Conservation (phyloP, 2,797 vertebrate species). For the Zalophus californianus region DNA sequence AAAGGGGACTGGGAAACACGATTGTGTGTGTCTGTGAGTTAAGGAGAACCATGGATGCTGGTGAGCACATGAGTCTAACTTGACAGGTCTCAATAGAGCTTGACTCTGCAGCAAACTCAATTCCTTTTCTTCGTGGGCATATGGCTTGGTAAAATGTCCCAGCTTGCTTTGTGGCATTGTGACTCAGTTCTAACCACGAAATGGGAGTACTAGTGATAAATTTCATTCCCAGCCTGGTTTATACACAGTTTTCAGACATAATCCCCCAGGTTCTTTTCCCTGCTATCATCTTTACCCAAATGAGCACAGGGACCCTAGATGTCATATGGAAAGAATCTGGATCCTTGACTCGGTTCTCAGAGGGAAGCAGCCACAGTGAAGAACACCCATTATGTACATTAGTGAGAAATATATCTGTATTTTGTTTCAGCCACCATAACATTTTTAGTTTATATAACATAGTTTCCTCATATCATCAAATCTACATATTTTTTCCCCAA, state of each 20-base stretch:
- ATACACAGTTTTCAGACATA: not conserved
- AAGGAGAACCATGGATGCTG: not conserved
- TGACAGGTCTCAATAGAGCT: not conserved
- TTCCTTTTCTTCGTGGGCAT: not conserved
- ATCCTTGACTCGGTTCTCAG: not conserved
- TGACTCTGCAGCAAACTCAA: not conserved
- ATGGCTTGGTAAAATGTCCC: not conserved
- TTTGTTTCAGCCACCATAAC: not conserved
- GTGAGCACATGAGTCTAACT: not conserved
- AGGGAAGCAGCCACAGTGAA: not conserved
- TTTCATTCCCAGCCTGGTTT: not conserved
- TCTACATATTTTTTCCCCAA: not conserved
- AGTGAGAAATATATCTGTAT: not conserved
- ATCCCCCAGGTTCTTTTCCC: not conserved
- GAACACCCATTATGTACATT: fast-evolving
- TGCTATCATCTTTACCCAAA: not conserved
- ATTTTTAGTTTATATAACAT: not conserved
- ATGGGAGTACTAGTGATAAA: not conserved
- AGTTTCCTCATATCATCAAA: not conserved
- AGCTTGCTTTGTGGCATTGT: not conserved
- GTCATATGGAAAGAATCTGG: not conserved
- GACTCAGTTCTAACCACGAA: not conserved
- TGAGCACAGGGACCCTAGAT: not conserved
- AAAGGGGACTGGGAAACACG: not conserved
- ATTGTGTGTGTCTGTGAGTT: not conserved